These are phyloP conservation scores for Zoanthus gigantus DNA, from an alignment of 92 coral and sea anemone species.

Conservation along the genomic window DNA sequence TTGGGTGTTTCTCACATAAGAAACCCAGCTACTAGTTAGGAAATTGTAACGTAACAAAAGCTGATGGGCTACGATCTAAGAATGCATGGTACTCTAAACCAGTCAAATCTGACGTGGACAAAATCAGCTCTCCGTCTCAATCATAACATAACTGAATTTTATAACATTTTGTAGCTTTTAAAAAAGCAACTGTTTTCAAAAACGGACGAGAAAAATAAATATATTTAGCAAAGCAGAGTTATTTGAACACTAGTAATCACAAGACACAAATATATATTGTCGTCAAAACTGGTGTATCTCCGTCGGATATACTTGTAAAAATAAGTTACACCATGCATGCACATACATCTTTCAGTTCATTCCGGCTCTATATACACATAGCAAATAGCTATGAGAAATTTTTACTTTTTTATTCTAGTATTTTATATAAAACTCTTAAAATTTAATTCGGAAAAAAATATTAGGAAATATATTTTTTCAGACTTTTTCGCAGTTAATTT, in stretches of 20 bases:
- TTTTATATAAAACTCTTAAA: not conserved
- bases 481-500: not conserved
- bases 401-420: not conserved
- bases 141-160: not conserved
- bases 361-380: not conserved
- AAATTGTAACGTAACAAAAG: not conserved
- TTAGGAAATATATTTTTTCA: not conserved
- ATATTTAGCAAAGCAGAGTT: not conserved
- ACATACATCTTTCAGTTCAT: too few species aligned
- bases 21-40: not conserved
- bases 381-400: not conserved
- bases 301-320: not conserved
- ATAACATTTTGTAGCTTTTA: not conserved
- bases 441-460: not conserved
- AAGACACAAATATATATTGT: not conserved
- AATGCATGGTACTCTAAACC: not conserved
- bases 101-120: not conserved
- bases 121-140: not conserved
- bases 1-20: too few species aligned
- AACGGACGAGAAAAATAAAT: not conserved
- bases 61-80: not conserved
- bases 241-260: not conserved
- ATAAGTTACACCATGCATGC: not conserved
- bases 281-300: not conserved
- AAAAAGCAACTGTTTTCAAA: too few species aligned